Base-by-base conservation (phyloP, 1,140 invertebrate species). In the Drosophila burlai region DNA sequence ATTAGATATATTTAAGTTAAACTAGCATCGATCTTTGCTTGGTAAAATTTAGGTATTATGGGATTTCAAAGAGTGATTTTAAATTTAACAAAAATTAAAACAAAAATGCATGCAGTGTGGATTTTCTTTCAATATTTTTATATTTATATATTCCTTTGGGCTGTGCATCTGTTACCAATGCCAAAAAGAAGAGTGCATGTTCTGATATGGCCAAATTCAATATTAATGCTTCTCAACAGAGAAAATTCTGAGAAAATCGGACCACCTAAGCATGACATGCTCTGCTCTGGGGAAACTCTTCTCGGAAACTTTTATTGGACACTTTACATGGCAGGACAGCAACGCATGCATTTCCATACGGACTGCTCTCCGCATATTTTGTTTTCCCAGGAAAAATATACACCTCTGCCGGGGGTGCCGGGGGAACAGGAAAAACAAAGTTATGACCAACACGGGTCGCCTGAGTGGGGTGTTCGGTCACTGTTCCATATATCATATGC, bases 231-330 rank as follows among this genome's bases (percentile, higher is more conserved):
- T 7, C 13, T 71, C 31, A 45, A 15, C 42, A 26, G 24, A 9
- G 42, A 6, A 40, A 66, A 24, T 36, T 55, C n/a, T 1, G 5
- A 16, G 24, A 29, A 21, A 38, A 61, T 68, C 29, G 26, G n/a
- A 63, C 7, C 45, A 34, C 18, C 45, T 34, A n/a, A 52, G 18
- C 34, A 34, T 21, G 47, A 15, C 9, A 29, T 61, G 40, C 24
- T 31, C 49, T 18, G 29, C 49, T 31, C 24, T 52, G 31, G n/a
- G 29, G n/a, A 34, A 73, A 62, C 47, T 54, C 42, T 66, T 47
- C 52, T 54, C 26, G 62, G 8, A 18, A 76, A 86, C 67, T 65
- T 87, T 83, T 87, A 86, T 86, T 86, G 76, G 83, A 86, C 80
- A 80, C 64, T 59, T 80, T 66, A 58, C 64, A 66, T 77, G 83